A percentile compares a stretch with the other conserved stretches of the same genome.
phyloP scores from a whole-genome alignment of 2,888 invertebrate species.

The Cheilosia urbana region DNA sequence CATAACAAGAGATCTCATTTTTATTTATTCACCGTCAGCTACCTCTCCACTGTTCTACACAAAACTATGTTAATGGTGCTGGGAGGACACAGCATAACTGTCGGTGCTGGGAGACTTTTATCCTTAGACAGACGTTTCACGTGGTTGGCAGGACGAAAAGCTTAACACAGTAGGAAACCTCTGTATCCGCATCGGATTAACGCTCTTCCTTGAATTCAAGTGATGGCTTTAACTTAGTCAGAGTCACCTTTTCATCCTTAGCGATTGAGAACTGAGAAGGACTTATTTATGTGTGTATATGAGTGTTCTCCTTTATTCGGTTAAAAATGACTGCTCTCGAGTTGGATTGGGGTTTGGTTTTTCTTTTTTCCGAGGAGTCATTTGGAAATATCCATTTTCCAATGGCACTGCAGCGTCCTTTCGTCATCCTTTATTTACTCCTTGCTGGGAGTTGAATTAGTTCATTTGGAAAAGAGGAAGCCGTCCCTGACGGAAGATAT shows the following conservation, averaged over 20 bases:
- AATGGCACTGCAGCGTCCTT: neutral
- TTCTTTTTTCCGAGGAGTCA: neutral
- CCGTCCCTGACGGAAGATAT: neutral
- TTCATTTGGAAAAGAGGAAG: slow-evolving; percentile 8
- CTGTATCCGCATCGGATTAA: slow-evolving; percentile 42
- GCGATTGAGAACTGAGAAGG: slow-evolving; percentile 5
- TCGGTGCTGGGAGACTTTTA: slow-evolving; percentile 2
- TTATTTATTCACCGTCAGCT: slow-evolving; percentile 48
- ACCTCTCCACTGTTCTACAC: neutral
- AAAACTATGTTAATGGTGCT: slow-evolving; percentile 4
- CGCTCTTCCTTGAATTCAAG: slow-evolving; percentile 30
- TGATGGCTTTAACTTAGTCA: slow-evolving; percentile 42
- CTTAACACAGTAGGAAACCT: neutral
- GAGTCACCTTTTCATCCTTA: slow-evolving; percentile 44
- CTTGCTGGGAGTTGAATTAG: slow-evolving; percentile 13
- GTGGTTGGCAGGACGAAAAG: slow-evolving; percentile 17
- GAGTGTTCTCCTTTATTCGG: neutral
- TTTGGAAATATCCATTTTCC: slow-evolving; percentile 33
- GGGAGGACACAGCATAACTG: slow-evolving; percentile 16
- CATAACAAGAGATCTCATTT: slow-evolving; percentile 34
- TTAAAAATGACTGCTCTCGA: slow-evolving; percentile 7
- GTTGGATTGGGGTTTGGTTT: slow-evolving; percentile 5
- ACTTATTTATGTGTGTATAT: slow-evolving; percentile 23
- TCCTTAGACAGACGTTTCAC: slow-evolving; percentile 12
- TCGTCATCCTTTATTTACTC: slow-evolving; percentile 33